phyloP scores from a whole-genome alignment of 2,888 invertebrate species.

The Caenorhabditis becei region DNA sequence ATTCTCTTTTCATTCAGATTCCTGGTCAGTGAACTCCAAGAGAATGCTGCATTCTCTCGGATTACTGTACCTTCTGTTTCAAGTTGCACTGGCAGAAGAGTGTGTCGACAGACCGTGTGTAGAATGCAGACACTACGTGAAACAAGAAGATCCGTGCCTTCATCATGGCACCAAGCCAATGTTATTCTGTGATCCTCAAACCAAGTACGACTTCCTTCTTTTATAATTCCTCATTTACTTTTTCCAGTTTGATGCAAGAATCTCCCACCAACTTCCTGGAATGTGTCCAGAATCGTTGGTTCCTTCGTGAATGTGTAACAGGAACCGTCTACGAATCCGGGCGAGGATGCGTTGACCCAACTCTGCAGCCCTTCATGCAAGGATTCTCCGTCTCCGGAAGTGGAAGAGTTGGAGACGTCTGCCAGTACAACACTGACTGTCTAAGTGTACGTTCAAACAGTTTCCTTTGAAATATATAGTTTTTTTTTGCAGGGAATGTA shows the following conservation, averaged over 20 bases:
- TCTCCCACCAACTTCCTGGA: conserved; percentile 62
- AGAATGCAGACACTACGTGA: conserved; percentile 59
- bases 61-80: conserved; percentile 48
- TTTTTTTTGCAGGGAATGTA: conserved; percentile 75
- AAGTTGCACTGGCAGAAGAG: conserved; percentile 48
- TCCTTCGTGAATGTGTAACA: conserved; percentile 63
- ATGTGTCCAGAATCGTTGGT: conserved; percentile 57
- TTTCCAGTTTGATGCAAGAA: conserved; percentile 61
- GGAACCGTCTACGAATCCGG: conserved; percentile 65
- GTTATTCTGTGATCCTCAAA: conserved; percentile 55
- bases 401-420: conserved; percentile 72
- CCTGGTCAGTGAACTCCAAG: conserved; percentile 9
- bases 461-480: not conserved
- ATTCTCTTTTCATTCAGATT: conserved; percentile 2
- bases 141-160: conserved; percentile 62
- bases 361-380: conserved; percentile 70
- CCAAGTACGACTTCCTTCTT: conserved; percentile 46
- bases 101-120: conserved; percentile 65
- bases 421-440: conserved; percentile 75
- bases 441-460: conserved; percentile 49
- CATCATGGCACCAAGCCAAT: conserved; percentile 59
- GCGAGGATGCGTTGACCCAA: conserved; percentile 72
- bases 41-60: conserved; percentile 55
- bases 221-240: not conserved
- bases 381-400: conserved; percentile 73